Evolutionary conservation across 2,113 vertebrate species (phyloP).

Genomic region (Ivindomyrus marchei): DNA sequence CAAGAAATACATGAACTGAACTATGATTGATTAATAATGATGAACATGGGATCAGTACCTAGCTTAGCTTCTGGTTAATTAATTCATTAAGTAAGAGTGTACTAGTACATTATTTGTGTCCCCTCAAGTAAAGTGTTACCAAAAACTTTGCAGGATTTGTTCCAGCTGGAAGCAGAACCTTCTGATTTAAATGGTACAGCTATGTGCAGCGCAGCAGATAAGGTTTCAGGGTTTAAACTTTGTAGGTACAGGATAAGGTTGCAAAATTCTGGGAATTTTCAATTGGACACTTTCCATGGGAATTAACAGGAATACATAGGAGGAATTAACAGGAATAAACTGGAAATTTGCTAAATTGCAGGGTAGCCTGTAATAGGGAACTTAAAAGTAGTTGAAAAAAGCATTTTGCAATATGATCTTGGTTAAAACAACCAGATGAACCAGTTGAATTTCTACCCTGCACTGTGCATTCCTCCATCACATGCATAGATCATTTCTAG

Average conservation of each 20-base stretch:
- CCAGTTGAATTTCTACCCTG: too few relatives aligned
- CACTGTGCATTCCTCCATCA: too few relatives aligned
- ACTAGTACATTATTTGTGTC: neutral
- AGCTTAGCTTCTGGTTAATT: neutral
- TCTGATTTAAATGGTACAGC: neutral
- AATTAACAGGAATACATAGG: too few relatives aligned
- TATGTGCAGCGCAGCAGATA: neutral
- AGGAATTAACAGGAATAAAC: too few relatives aligned
- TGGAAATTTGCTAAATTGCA: too few relatives aligned
- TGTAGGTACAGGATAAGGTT: neutral
- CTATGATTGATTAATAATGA: neutral
- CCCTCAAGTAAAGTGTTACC: neutral
- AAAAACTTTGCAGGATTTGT: neutral
- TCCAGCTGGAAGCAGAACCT: neutral
- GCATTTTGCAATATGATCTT: too few relatives aligned
- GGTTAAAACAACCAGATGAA: too few relatives aligned
- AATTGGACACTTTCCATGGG: too few relatives aligned
- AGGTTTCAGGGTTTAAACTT: neutral
- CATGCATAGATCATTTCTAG: too few relatives aligned
- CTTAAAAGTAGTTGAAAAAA: too few relatives aligned
- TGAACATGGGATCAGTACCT: neutral
- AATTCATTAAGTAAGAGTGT: neutral
- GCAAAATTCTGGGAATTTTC: too few relatives aligned
- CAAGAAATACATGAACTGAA: neutral
- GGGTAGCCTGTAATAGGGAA: too few relatives aligned